Conservation (phyloP, 2,888 invertebrate species). For the Empis livida region DNA sequence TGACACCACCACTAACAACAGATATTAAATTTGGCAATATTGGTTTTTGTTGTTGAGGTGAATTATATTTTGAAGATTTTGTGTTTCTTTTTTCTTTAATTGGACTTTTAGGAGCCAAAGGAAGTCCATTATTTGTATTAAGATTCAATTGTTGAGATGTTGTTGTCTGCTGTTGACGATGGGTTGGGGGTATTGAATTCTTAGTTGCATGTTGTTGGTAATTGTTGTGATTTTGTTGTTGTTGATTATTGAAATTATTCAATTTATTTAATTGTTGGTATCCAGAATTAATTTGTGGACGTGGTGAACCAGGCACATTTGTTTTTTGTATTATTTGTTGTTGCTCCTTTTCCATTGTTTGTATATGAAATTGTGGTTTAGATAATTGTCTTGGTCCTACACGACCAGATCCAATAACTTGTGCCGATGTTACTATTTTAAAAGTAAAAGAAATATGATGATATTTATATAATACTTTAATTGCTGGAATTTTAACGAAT, state of each 20-base stretch:
- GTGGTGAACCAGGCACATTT: background rate
- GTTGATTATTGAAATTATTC: background rate
- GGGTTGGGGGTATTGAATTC: background rate
- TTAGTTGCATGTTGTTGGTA: background rate
- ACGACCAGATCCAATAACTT: conserved; percentile 33
- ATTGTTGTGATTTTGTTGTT: background rate
- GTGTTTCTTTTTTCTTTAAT: background rate
- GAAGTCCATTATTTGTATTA: background rate
- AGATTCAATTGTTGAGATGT: background rate
- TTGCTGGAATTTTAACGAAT: too few species aligned
- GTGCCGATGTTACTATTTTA: conserved; percentile 28
- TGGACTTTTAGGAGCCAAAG: background rate
- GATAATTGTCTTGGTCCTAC: conserved; percentile 32
- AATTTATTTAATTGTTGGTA: background rate
- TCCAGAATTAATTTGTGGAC: background rate
- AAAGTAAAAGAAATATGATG: background rate
- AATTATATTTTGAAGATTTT: too few species aligned
- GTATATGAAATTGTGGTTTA: conserved; percentile 12
- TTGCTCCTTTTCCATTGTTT: conserved; percentile 6
- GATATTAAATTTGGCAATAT: too few species aligned
- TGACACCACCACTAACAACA: too few species aligned
- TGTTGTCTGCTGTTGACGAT: background rate
- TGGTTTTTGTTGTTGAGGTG: too few species aligned
- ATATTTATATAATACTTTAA: too few species aligned
- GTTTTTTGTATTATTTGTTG: background rate